These are phyloP conservation scores for Peucedramus taeniatus DNA, from an alignment of 2,113 vertebrate genomes.

Conservation along the genomic window DNA sequence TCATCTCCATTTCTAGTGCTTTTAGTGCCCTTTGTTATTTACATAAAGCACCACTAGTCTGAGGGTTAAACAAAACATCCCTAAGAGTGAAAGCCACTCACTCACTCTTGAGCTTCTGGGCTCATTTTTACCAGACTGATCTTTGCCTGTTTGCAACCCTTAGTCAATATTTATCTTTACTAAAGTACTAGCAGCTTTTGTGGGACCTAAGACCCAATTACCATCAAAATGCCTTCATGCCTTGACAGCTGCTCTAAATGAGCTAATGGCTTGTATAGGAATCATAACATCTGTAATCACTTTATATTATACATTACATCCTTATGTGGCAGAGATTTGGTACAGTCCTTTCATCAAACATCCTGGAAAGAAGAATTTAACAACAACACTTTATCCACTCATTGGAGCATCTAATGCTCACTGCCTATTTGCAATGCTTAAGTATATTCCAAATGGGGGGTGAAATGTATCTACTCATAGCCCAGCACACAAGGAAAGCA, in stretches of 20 bases:
- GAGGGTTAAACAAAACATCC: background rate
- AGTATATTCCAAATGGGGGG: background rate
- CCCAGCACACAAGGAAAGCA: constrained; percentile 44
- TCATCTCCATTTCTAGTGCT: background rate
- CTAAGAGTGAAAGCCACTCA: background rate
- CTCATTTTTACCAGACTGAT: background rate
- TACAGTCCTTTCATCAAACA: constrained; percentile 22
- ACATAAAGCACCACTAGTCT: background rate
- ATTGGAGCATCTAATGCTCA: constrained; percentile 11
- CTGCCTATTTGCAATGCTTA: constrained; percentile 20
- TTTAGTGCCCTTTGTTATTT: background rate
- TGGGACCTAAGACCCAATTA: constrained; percentile 4
- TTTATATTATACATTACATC: background rate
- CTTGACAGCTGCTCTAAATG: constrained; percentile 22
- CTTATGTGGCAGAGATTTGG: constrained; percentile 29
- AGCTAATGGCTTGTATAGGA: constrained; percentile 53
- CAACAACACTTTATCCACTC: constrained; percentile 15
- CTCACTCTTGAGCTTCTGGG: background rate
- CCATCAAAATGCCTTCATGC: background rate
- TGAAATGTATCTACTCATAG: constrained; percentile 38
- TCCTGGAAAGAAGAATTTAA: constrained; percentile 30
- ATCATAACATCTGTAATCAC: background rate
- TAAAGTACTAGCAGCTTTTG: constrained; percentile 44
- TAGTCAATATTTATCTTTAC: background rate
- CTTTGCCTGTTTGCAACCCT: background rate